Percentiles rank a stretch among this genome's conserved stretches.
Evolutionary conservation across 2,113 vertebrate species (phyloP).

Genomic region (Daubentonia madagascariensis): DNA sequence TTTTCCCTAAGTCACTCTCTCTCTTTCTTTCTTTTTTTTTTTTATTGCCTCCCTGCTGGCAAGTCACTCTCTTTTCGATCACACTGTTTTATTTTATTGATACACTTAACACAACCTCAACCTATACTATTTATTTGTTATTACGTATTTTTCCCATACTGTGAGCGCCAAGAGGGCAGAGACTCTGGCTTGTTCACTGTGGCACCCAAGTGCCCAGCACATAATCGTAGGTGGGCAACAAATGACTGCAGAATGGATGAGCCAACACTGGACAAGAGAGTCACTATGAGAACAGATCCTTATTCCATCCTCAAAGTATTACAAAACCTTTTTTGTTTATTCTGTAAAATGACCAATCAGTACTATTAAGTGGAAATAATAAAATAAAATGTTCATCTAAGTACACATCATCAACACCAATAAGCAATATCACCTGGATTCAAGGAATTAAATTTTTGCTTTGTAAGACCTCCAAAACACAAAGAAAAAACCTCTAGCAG

Average conservation of each 20-base stretch:
- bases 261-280: background rate
- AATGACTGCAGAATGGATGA: background rate
- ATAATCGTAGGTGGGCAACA: background rate
- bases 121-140: background rate
- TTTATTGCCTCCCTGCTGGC: too few species aligned
- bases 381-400: background rate
- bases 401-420: background rate
- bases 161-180: background rate
- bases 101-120: background rate
- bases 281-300: background rate
- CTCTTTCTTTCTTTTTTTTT: too few species aligned
- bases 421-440: background rate
- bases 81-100: background rate
- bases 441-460: background rate
- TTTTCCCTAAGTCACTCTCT: background rate
- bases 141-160: background rate
- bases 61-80: too few species aligned
- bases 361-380: background rate
- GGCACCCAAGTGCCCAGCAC: background rate
- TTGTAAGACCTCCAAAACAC: background rate
- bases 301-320: background rate
- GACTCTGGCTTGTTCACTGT: background rate
- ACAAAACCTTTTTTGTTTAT: background rate
- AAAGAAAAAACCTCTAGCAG: background rate
- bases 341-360: background rate